A percentile compares a stretch with the other conserved stretches of the same genome.
phyloP scores from a whole-genome alignment of 2,113 vertebrate species.

The Albula glossodonta region DNA sequence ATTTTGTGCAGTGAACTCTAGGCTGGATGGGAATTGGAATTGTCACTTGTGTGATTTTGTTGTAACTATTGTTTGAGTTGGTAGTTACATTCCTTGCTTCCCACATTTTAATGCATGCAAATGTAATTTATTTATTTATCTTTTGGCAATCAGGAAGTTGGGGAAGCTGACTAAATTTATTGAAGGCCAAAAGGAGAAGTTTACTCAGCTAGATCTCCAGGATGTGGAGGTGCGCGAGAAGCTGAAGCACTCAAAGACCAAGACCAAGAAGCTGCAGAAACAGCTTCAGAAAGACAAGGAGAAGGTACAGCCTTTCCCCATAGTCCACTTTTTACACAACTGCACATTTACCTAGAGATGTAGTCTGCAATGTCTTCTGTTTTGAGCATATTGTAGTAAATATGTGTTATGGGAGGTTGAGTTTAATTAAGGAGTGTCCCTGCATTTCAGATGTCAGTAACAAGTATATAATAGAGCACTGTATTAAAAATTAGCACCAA shows the following conservation, averaged over 20 bases:
- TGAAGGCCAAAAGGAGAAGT: slow-evolving; percentile 88
- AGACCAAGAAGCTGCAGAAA: slow-evolving; percentile 87
- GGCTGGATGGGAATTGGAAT: too few species aligned
- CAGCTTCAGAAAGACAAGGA: slow-evolving; percentile 91
- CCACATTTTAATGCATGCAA: background rate
- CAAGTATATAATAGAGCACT: slow-evolving; percentile 35
- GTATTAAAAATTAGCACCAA: slow-evolving; percentile 32
- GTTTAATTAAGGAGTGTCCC: background rate
- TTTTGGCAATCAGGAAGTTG: slow-evolving; percentile 73
- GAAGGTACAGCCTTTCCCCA: slow-evolving; percentile 73
- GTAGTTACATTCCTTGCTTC: too few species aligned
- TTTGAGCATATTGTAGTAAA: background rate
- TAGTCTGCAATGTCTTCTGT: background rate
- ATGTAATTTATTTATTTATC: slow-evolving; percentile 29
- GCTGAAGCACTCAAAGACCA: slow-evolving; percentile 86
- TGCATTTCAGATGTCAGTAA: slow-evolving; percentile 17
- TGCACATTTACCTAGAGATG: background rate
- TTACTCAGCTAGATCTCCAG: slow-evolving; percentile 89
- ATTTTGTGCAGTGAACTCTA: too few species aligned
- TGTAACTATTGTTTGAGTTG: too few species aligned
- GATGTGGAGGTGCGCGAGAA: slow-evolving; percentile 94
- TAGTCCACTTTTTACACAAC: too few species aligned
- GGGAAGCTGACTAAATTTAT: slow-evolving; percentile 82
- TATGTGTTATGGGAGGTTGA: slow-evolving; percentile 25
- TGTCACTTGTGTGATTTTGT: too few species aligned